Percentiles rank a stretch among this genome's conserved stretches.
phyloP scores from a whole-genome alignment of 2,888 invertebrate genomes.

The Taphrorychus bicolor region DNA sequence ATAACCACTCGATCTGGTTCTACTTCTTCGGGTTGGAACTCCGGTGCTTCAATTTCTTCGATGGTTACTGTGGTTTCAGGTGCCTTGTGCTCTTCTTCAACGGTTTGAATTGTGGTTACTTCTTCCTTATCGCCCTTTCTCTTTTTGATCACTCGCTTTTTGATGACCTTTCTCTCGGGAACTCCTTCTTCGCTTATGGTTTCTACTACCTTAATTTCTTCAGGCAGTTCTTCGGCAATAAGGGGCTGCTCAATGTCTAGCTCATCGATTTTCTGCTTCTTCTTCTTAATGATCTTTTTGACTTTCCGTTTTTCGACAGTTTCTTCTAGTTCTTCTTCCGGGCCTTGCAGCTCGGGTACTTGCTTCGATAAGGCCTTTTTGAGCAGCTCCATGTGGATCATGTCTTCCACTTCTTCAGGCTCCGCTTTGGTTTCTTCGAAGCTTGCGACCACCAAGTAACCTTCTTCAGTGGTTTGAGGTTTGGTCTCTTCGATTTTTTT shows the following conservation, averaged over 20 bases:
- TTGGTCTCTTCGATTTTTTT: constrained; percentile 19
- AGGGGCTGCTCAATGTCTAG: constrained; percentile 52
- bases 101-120: constrained; percentile 53
- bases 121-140: constrained; percentile 54
- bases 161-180: constrained; percentile 46
- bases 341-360: constrained; percentile 27
- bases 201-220: constrained; percentile 55
- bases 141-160: constrained; percentile 54
- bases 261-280: constrained; percentile 25
- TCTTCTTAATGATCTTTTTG: constrained; percentile 26
- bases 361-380: constrained; percentile 50
- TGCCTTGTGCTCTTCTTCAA: constrained; percentile 56
- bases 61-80: constrained; percentile 56
- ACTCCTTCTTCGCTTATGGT: constrained; percentile 31
- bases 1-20: constrained; percentile 43
- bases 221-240: constrained; percentile 52
- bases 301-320: constrained; percentile 13
- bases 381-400: constrained; percentile 51
- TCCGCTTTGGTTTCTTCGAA: constrained; percentile 49
- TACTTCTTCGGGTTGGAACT: constrained; percentile 43
- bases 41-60: constrained; percentile 47
- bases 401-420: constrained; percentile 50
- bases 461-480: constrained; percentile 40
- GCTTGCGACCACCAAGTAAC: constrained; percentile 49
- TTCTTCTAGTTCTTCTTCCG: constrained; percentile 14